These are phyloP conservation scores for Sebastes oblongus DNA, from an alignment of 2,797 vertebrate species.

Conservation along the genomic window DNA sequence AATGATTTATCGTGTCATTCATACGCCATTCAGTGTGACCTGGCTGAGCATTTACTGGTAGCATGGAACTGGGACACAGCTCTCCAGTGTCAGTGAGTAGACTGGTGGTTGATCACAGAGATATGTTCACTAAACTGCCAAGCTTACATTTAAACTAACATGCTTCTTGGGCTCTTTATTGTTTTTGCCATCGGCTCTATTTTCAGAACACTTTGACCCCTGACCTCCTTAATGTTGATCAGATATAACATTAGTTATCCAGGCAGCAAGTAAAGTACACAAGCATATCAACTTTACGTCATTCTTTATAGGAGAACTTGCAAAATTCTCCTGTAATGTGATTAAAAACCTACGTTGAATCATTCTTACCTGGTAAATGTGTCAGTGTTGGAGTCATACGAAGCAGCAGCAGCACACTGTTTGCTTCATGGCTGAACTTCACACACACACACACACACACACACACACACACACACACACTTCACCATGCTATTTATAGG, in stretches of 20 bases:
- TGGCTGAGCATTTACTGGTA: not conserved
- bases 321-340: not conserved
- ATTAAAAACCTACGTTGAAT: too few species aligned
- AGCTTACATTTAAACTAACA: not conserved
- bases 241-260: not conserved
- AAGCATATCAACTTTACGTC: rapidly evolving
- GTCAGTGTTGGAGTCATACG: conserved; percentile 10
- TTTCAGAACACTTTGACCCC: not conserved
- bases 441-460: conserved; percentile 10
- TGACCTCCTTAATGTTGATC: conserved; percentile 3
- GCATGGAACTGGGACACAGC: not conserved
- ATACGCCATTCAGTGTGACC: rapidly evolving
- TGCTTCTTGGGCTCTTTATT: not conserved
- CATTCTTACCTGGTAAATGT: conserved; percentile 44
- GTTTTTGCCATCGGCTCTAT: not conserved
- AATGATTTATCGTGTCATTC: too few species aligned
- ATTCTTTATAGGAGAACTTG: not conserved
- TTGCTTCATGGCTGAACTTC: conserved; percentile 4
- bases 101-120: not conserved
- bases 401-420: conserved; percentile 23
- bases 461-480: conserved; percentile 39
- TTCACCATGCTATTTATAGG: conserved; percentile 85
- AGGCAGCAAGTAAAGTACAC: not conserved
- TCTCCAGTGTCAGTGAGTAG: not conserved
- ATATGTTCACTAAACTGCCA: rapidly evolving